Conservation (phyloP, 2,888 invertebrate genomes). For the Acanthococcus lagerstroemiae region DNA sequence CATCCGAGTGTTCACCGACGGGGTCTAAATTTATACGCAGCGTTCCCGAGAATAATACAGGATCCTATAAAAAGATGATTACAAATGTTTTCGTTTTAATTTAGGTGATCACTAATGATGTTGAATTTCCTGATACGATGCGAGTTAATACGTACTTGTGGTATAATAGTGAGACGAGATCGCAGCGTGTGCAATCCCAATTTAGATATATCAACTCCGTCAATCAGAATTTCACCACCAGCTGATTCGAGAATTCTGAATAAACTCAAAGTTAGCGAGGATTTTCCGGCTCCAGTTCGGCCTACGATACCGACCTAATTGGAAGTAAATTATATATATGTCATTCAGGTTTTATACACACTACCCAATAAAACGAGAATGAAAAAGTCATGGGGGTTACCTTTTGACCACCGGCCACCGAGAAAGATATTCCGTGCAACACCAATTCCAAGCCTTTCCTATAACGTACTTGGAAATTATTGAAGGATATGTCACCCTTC, state of each 20-base stretch:
- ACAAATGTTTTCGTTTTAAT: too few species aligned
- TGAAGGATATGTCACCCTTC: constrained; percentile 67
- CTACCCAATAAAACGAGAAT: too few species aligned
- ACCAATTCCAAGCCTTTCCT: constrained; percentile 78
- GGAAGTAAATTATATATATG: too few species aligned
- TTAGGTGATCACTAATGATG: too few species aligned
- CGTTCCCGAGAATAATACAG: constrained; percentile 86
- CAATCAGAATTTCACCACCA: constrained; percentile 70
- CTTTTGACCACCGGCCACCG: constrained; percentile 74
- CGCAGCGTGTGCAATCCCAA: constrained; percentile 78
- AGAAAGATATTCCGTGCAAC: constrained; percentile 65
- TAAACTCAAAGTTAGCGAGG: too few species aligned
- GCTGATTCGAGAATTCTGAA: constrained; percentile 82
- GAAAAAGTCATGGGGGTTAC: too few species aligned
- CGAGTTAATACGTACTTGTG: too few species aligned
- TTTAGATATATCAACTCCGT: constrained; percentile 67
- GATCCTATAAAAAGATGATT: constrained; percentile 77
- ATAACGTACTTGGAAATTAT: constrained; percentile 74
- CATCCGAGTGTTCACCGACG: constrained; percentile 65
- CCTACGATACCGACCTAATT: constrained; percentile 86
- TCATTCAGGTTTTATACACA: too few species aligned
- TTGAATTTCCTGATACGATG: too few species aligned
- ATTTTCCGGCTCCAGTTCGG: constrained; percentile 85
- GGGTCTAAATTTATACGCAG: constrained; percentile 89
- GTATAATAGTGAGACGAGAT: constrained; percentile 48